phyloP scores from a whole-genome alignment of 2,888 invertebrate species.

The Troides oblongomaculatus region DNA sequence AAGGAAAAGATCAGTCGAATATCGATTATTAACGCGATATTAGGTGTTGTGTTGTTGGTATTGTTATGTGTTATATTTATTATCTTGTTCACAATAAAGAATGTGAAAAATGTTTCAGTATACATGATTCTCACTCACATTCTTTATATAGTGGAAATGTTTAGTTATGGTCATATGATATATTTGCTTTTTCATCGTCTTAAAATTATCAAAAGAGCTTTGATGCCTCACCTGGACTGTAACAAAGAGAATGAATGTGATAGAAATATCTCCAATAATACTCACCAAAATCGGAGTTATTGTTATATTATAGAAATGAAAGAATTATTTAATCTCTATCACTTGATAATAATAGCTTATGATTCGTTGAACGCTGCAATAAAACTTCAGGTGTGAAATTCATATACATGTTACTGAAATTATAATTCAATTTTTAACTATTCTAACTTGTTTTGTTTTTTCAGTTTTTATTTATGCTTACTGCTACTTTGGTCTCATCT shows the following conservation, averaged over 20 bases:
- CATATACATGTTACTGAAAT: neutral
- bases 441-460: neutral
- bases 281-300: neutral
- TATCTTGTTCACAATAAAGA: neutral
- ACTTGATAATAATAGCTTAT: neutral
- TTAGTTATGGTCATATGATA: slow-evolving; percentile 15
- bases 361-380: slow-evolving; percentile 18
- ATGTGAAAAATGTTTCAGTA: neutral
- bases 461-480: slow-evolving; percentile 1
- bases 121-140: neutral
- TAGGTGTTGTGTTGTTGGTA: neutral
- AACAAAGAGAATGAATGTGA: neutral
- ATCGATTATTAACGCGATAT: neutral
- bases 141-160: neutral
- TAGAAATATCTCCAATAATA: neutral
- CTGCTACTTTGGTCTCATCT: neutral
- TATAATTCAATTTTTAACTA: no score
- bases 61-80: neutral
- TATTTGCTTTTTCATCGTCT: slow-evolving; percentile 10
- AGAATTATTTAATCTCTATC: slow-evolving; percentile 5
- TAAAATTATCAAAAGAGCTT: slow-evolving; percentile 1
- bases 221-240: neutral
- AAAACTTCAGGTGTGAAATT: slow-evolving; percentile 8
- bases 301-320: neutral
- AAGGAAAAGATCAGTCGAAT: neutral